These are phyloP conservation scores for Drosophila arizonae DNA, from an alignment of 1,140 invertebrate genomes.

Conservation along the genomic window DNA sequence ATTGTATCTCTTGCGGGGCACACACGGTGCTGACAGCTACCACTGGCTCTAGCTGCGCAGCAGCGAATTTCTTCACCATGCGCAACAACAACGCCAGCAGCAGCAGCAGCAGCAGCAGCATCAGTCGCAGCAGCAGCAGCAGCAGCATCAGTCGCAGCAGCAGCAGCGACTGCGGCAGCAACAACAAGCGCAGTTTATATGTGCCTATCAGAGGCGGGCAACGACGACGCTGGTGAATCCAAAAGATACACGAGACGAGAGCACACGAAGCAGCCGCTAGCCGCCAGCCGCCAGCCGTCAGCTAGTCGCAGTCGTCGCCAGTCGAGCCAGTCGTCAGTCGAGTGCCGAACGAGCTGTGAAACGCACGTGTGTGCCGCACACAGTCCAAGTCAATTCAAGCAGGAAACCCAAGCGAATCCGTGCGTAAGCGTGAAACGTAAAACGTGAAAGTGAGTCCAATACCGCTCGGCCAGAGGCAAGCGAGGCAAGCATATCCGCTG, in stretches of 20 bases:
- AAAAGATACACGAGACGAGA: constrained; percentile 31
- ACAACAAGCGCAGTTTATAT: constrained; percentile 14
- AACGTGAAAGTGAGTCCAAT: constrained; percentile 21
- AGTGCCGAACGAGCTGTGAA: constrained; percentile 72
- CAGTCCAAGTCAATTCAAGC: not conserved
- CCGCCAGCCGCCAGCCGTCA: constrained; percentile 2
- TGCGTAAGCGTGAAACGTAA: constrained; percentile 5
- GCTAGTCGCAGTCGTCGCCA: constrained; percentile 13
- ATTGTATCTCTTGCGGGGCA: constrained; percentile 37
- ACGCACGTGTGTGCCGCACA: constrained; percentile 69
- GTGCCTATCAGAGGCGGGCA: constrained; percentile 54
- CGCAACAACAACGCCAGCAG: constrained; percentile 29
- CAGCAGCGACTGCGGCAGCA: constrained; percentile 8
- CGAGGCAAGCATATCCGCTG: constrained; percentile 1
- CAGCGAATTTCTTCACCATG: constrained; percentile 38
- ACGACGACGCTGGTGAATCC: constrained; percentile 20
- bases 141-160: constrained; percentile 26
- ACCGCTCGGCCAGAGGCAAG: constrained; percentile 20
- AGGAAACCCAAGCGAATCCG: constrained; percentile 5
- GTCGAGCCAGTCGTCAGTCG: constrained; percentile 52
- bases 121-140: constrained; percentile 8
- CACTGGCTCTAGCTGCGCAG: constrained; percentile 42
- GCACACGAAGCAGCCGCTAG: constrained; percentile 22
- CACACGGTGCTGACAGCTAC: constrained; percentile 21
- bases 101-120: constrained; percentile 38